Evolutionary conservation across 2,113 vertebrate genomes (phyloP), one percentile per base, ranked within the genome.

Genomic region (Dendropsophus ebraccatus): DNA sequence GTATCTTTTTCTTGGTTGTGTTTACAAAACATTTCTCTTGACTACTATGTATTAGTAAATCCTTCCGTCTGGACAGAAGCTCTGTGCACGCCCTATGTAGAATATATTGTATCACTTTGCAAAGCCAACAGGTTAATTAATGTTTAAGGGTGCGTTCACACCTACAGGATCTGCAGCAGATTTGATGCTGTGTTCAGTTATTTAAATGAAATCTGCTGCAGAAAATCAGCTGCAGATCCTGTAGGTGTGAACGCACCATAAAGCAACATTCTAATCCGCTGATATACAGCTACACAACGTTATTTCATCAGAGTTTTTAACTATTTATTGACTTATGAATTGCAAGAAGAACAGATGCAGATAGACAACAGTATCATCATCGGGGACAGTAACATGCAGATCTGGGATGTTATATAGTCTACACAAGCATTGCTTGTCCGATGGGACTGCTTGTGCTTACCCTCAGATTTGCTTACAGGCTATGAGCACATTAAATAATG

Each of bases 21-120:
- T 58, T 56, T 45, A 60, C 54, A 41, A 79, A 79, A 60, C 60
- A 79, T 79, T 79, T 60, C 60, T 79, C 77, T 25, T 58, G 30
- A 60, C 76, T 78, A 56, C 76, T 45, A 4, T 28, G 32, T 45
- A 60, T 58, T 35, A 79, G 11, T 37, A 45, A 60, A 60, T 25
- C 30, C 19, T 16, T 62, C 14, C 5, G 10, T 10, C 75, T 62
- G 56, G 32, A 60, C 54, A 60, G 30, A 32, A 5, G 30, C 30
- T 50, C 11, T 9, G 58, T 45, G 8, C 13, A 62, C 35, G 23
- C 30, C 75, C 50, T 28, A 35, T 56, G 30, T 19, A 54, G 19
- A 54, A 52, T 58, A 9, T 10, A 35, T 3, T 35, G 30, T 79
- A 60, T 56, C 14, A 13, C n/a, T n/a, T 25, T 74, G 30, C 32